phyloP scores from a whole-genome alignment of 2,888 invertebrate species.

The Alitta virens region DNA sequence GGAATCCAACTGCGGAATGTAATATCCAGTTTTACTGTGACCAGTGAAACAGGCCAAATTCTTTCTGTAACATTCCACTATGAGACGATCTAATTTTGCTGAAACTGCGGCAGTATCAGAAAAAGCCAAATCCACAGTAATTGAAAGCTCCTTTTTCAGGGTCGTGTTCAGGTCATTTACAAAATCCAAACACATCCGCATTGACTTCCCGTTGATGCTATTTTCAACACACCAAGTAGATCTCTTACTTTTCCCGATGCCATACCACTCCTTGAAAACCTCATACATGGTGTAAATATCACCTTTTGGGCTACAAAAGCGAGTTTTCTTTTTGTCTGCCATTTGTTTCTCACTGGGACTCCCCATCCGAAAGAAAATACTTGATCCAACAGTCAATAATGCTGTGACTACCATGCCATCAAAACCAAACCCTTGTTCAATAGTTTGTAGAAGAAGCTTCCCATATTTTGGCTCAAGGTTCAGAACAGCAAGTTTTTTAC shows the following conservation, averaged over 20 bases:
- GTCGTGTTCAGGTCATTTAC: slow-evolving; percentile 35
- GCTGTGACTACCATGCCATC: slow-evolving; percentile 46
- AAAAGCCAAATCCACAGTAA: neutral
- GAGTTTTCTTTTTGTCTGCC: slow-evolving; percentile 38
- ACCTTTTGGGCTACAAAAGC: slow-evolving; percentile 42
- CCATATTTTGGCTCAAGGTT: slow-evolving; percentile 49
- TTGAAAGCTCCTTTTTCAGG: slow-evolving; percentile 22
- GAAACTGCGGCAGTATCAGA: neutral
- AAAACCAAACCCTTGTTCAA: slow-evolving; percentile 32
- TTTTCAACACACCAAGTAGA: slow-evolving; percentile 34
- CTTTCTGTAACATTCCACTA: neutral
- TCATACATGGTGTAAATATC: slow-evolving; percentile 43
- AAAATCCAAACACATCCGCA: slow-evolving; percentile 37
- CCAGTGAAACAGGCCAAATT: neutral
- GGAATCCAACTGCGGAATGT: slow-evolving; percentile 25
- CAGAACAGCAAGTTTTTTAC: slow-evolving; percentile 44
- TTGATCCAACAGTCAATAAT: slow-evolving; percentile 36
- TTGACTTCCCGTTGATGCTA: slow-evolving; percentile 49
- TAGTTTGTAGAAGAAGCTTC: slow-evolving; percentile 34
- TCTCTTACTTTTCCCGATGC: slow-evolving; percentile 19
- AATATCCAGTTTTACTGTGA: slow-evolving; percentile 35
- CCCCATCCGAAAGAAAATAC: slow-evolving; percentile 44
- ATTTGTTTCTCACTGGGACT: slow-evolving; percentile 37
- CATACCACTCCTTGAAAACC: slow-evolving; percentile 42
- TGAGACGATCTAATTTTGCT: neutral